A percentile compares a stretch with the other conserved stretches of the same genome.
phyloP scores from a whole-genome alignment of 1,140 invertebrate species.

The Meloidogyne hapla region DNA sequence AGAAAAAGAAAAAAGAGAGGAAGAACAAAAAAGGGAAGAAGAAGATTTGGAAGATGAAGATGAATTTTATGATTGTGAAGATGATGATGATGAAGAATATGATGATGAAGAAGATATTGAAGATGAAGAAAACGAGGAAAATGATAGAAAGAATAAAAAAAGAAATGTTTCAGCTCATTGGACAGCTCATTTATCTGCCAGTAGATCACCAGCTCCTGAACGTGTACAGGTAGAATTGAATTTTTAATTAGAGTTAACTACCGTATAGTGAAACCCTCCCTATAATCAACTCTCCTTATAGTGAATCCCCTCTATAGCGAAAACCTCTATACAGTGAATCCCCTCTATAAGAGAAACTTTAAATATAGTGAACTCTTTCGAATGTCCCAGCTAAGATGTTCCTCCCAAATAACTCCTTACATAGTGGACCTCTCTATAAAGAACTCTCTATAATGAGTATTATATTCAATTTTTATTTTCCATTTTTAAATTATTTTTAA shows the following conservation, averaged over 20 bases:
- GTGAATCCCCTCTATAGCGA: too few relatives aligned
- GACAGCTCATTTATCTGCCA: conserved; percentile 12
- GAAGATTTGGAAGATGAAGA: conserved; percentile 15
- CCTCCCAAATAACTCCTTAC: too few relatives aligned
- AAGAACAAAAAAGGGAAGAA: conserved; percentile 9
- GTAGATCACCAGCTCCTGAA: conserved; percentile 23
- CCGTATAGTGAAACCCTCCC: too few relatives aligned
- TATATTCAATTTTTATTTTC: too few relatives aligned
- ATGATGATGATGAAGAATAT: conserved; percentile 20
- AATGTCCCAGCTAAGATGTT: too few relatives aligned
- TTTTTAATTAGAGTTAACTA: too few relatives aligned
- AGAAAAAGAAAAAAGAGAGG: conserved; percentile 14
- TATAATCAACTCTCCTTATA: background rate
- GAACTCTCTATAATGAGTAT: too few relatives aligned
- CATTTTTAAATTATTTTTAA: too few relatives aligned
- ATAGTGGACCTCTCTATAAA: too few relatives aligned
- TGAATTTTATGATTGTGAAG: conserved; percentile 6
- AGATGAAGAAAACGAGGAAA: conserved; percentile 19
- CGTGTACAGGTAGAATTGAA: background rate
- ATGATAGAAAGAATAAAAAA: conserved; percentile 7
- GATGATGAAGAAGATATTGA: conserved; percentile 20
- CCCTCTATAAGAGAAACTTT: too few relatives aligned
- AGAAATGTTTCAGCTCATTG: conserved; percentile 7
- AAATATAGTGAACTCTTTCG: too few relatives aligned
- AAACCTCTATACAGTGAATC: too few relatives aligned